Conservation (phyloP, 2,797 vertebrate genomes). For the Platyrinchus mystaceus region DNA sequence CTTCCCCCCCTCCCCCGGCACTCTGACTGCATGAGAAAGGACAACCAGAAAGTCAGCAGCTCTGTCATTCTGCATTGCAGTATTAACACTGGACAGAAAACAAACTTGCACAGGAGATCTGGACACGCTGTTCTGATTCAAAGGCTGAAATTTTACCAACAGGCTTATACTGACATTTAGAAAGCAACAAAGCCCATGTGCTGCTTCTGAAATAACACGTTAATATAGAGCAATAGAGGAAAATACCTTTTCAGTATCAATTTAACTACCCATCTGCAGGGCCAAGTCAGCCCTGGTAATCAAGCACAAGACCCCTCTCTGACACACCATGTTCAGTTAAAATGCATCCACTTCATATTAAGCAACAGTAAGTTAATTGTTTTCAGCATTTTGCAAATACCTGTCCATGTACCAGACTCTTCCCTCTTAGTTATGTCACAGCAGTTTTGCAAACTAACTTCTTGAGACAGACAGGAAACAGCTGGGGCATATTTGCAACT, state of each 20-base stretch:
- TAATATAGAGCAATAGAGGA: neutral
- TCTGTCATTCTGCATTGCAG: conserved; percentile 40
- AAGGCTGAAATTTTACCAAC: neutral
- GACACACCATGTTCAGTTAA: neutral
- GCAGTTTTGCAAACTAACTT: neutral
- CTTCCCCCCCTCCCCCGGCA: neutral
- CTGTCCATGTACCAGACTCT: neutral
- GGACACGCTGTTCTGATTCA: neutral
- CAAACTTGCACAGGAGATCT: conserved; percentile 22
- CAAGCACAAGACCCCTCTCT: neutral
- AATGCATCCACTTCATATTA: neutral
- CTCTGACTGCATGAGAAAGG: neutral
- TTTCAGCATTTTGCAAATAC: neutral
- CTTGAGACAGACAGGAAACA: neutral
- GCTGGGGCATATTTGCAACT: neutral
- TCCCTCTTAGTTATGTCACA: neutral
- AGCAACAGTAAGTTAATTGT: neutral
- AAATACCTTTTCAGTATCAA: neutral
- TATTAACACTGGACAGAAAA: neutral
- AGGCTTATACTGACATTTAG: neutral
- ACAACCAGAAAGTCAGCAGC: neutral
- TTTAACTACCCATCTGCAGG: neutral
- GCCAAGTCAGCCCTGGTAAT: neutral
- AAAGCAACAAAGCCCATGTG: neutral
- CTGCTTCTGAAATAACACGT: neutral